Percentiles rank a stretch among this genome's conserved stretches.
Evolutionary conservation across 2,888 invertebrate genomes (phyloP).

Genomic region (Scaptodrosophila latifasciaeformis): DNA sequence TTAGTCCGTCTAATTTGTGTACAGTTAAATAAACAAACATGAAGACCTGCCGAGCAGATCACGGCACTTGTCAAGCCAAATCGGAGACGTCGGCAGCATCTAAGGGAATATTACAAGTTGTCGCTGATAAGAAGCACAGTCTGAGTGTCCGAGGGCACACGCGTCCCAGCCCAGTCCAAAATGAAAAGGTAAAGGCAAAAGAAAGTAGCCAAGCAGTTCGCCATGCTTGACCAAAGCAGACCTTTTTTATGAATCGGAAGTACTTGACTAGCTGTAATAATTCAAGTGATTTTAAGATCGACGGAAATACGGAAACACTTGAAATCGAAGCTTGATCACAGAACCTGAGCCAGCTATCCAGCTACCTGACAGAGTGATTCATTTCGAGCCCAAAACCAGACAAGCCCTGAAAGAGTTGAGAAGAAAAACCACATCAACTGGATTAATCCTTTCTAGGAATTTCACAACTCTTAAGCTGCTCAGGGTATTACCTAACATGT

Average conservation of each 20-base stretch:
- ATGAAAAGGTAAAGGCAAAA: background rate
- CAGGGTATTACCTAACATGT: constrained; percentile 2
- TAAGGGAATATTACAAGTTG: background rate
- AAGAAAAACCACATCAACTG: background rate
- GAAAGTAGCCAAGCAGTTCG: background rate
- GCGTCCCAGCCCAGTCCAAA: background rate
- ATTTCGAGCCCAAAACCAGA: background rate
- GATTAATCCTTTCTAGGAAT: constrained; percentile 2
- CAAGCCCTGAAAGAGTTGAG: background rate
- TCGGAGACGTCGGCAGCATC: constrained; percentile 1
- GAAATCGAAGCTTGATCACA: too few relatives aligned
- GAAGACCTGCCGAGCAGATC: background rate
- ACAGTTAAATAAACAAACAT: constrained; percentile 67
- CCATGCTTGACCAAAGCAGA: background rate
- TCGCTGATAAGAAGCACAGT: background rate
- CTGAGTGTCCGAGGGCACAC: background rate
- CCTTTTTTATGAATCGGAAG: background rate
- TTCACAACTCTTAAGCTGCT: background rate
- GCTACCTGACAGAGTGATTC: too few relatives aligned
- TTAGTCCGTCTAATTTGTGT: constrained; percentile 67
- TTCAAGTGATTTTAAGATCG: background rate
- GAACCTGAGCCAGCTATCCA: background rate
- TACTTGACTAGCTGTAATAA: background rate
- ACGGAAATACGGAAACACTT: too few relatives aligned
- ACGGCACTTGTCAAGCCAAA: constrained; percentile 2